Evolutionary conservation across 2,888 invertebrate species (phyloP), one percentile per base, ranked within the genome.

Genomic region (Meiosimyza platycephala): DNA sequence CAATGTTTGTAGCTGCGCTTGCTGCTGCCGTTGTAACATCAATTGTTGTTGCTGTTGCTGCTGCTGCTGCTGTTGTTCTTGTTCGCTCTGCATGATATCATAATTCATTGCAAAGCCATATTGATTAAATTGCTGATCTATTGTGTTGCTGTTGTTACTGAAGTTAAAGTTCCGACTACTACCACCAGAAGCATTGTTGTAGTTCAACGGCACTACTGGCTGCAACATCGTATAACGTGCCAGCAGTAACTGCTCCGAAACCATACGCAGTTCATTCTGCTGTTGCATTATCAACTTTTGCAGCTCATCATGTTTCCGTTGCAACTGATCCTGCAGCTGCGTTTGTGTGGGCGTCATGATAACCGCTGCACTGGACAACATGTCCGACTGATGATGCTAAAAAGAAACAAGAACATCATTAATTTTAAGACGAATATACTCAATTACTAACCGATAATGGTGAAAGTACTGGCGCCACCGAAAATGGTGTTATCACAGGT

Each of bases 221-320:
- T 88, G 89, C 51, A 91, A 80, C 13, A 95, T 89, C 7, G 95
- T 95, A 78, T 94, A 92, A 80, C 94, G 90, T 0, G 95, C 94
- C 85, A 96, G 91, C 64, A 95, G 85, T 70, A 96, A 88, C 82
- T 96, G 95, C 83, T 96, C 95, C n/a, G 95, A 95, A 1, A 96
- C 94, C 77, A 92, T 90, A 59, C 94, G 89, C 77, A 96, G 86
- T 85, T 96, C 95, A 81, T 95, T 95, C 83, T 96, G 95, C 82
- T 96, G 95, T 77, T 93, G 91, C 68, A 93, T 91, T 74, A 96
- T 95, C 82, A 95, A 89, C 81, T 94, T 92, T 84, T 96, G 95
- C 74, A 96, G 87, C 83, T 95, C 93, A 76, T 94, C 94, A 82
- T 96, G 95, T 82, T 95, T 95, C 52, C 93, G 90, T 82, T 95